phyloP scores from a whole-genome alignment of 2,888 invertebrate genomes.

The Oasisia sp. region DNA sequence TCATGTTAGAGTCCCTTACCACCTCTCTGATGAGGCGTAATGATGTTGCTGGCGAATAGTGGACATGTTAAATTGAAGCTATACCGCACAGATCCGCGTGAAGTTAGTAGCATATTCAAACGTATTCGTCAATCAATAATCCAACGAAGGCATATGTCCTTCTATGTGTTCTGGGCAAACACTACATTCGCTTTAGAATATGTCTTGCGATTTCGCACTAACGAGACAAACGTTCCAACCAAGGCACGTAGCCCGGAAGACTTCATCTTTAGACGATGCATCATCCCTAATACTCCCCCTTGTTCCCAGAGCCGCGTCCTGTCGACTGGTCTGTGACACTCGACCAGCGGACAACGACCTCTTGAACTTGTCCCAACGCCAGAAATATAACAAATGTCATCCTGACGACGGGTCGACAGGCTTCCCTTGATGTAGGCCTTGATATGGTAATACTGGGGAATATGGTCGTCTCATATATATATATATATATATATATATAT shows the following conservation, averaged over 20 bases:
- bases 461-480: too few relatives aligned
- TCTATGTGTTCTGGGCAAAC: too few relatives aligned
- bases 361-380: not conserved
- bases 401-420: not conserved
- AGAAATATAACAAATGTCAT: not conserved
- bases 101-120: not conserved
- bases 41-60: not conserved
- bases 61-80: not conserved
- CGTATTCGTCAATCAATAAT: not conserved
- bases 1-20: not conserved
- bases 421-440: not conserved
- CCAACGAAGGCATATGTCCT: not conserved
- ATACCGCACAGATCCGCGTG: not conserved
- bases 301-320: not conserved
- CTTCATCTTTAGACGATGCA: not conserved
- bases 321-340: not conserved
- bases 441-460: too few relatives aligned
- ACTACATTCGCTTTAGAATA: not conserved
- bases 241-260: not conserved
- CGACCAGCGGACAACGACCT: not conserved
- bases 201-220: not conserved
- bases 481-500: too few relatives aligned
- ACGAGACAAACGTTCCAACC: not conserved
- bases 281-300: not conserved
- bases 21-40: not conserved